A percentile compares a stretch with the other conserved stretches of the same genome.
phyloP scores from a whole-genome alignment of 2,888 invertebrate genomes.

The Lepidocyrtinus sp. region DNA sequence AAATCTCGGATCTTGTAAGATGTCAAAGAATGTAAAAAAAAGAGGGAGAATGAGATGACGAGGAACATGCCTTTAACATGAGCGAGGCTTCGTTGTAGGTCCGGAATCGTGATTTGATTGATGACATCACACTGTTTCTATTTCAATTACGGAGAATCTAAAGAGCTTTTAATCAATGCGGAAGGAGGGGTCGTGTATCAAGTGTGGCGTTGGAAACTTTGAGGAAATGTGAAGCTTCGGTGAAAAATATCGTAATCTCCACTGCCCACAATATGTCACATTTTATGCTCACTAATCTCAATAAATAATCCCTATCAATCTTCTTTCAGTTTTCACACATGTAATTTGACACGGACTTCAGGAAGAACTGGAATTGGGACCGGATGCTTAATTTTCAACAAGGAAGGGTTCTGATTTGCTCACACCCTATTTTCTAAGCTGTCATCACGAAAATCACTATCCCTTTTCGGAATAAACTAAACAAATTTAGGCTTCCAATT shows the following conservation, averaged over 20 bases:
- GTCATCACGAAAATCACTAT: background rate
- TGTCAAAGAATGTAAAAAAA: background rate
- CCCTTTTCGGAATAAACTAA: too few relatives aligned
- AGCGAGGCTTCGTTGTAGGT: background rate
- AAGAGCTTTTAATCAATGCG: background rate
- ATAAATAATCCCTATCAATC: background rate
- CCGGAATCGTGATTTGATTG: background rate
- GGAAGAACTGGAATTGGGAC: too few relatives aligned
- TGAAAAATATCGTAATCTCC: background rate
- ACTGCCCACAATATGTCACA: background rate
- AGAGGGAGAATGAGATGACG: background rate
- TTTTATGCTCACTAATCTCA: background rate
- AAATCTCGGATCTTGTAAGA: background rate
- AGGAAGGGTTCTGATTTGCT: too few relatives aligned
- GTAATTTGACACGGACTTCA: background rate
- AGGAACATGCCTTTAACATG: background rate
- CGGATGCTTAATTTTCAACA: too few relatives aligned
- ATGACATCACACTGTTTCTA: background rate
- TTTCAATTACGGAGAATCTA: background rate
- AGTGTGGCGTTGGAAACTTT: too few relatives aligned
- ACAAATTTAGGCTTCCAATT: background rate
- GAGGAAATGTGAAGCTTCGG: too few relatives aligned
- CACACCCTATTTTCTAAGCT: background rate
- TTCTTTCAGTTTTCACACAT: background rate
- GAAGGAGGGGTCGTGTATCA: too few relatives aligned